Conservation (phyloP, 2,797 vertebrate genomes). For the Siniperca scherzeri region DNA sequence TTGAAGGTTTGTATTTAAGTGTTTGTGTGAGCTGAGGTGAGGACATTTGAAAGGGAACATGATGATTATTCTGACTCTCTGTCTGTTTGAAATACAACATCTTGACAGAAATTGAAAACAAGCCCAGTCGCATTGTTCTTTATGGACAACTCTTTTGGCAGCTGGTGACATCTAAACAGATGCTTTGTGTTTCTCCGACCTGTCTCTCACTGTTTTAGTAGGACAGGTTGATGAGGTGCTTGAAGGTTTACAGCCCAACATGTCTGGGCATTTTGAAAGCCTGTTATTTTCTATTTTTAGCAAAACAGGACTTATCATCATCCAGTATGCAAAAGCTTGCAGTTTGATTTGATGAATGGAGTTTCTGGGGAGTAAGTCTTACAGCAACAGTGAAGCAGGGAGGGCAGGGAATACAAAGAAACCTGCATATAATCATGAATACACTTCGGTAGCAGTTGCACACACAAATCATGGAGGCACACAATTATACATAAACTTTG, state of each 20-base stretch:
- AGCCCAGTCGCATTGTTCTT: conserved; percentile 17
- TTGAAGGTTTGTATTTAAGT: conserved; percentile 10
- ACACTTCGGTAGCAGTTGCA: conserved; percentile 8
- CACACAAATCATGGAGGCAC: background rate
- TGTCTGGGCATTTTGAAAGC: conserved; percentile 47
- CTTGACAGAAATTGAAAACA: conserved; percentile 35
- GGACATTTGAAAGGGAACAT: conserved; percentile 11
- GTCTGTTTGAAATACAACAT: conserved; percentile 31
- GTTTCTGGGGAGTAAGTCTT: conserved; percentile 17
- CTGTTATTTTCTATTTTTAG: conserved; percentile 47
- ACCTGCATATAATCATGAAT: conserved; percentile 1
- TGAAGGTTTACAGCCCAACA: conserved; percentile 42
- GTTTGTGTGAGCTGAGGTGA: background rate
- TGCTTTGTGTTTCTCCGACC: conserved; percentile 11
- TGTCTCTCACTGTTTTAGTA: conserved; percentile 30
- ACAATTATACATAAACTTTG: conserved; percentile 14
- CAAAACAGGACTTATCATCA: conserved; percentile 16
- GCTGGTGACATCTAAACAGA: conserved; percentile 37
- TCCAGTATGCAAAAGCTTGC: conserved; percentile 15
- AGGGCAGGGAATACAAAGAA: conserved; percentile 24
- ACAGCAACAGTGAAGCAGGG: background rate
- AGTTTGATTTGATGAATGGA: conserved; percentile 42
- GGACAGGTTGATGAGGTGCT: conserved; percentile 49
- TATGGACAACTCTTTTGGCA: conserved; percentile 28
- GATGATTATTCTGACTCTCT: background rate